phyloP scores from a whole-genome alignment of 2,113 vertebrate species.

The Crypturellus undulatus region DNA sequence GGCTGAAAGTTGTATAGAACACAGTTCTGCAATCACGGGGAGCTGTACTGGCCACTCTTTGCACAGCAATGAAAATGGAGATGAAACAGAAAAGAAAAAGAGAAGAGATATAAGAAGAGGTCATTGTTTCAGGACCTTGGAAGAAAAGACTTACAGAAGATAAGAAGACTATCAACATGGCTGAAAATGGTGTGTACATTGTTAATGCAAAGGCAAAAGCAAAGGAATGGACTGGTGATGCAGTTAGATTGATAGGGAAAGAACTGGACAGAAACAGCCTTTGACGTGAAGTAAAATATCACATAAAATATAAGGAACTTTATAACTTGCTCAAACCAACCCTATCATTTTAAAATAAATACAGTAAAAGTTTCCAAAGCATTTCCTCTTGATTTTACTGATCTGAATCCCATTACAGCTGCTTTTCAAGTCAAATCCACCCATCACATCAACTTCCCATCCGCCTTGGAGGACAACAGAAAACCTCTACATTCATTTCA shows the following conservation, averaged over 20 bases:
- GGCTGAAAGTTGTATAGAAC: not conserved
- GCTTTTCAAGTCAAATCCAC: not conserved
- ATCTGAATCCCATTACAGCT: not conserved
- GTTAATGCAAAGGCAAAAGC: not conserved
- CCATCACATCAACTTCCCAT: not conserved
- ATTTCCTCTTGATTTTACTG: not conserved
- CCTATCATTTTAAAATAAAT: not conserved
- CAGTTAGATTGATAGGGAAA: not conserved
- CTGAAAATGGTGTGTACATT: not conserved
- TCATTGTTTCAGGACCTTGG: not conserved
- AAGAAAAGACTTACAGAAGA: not conserved
- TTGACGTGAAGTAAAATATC: not conserved
- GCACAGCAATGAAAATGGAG: not conserved
- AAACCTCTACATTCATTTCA: not conserved
- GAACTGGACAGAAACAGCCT: not conserved
- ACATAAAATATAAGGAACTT: not conserved
- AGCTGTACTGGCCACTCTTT: not conserved
- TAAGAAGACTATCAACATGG: not conserved
- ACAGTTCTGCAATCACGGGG: not conserved
- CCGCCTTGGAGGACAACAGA: not conserved
- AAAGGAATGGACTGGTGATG: not conserved
- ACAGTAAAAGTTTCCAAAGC: not conserved
- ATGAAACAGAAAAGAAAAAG: not conserved
- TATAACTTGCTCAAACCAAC: not conserved
- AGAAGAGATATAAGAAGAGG: not conserved